Base-by-base conservation (phyloP, 2,797 vertebrate genomes). In the Myoxocephalus aenaeus region DNA sequence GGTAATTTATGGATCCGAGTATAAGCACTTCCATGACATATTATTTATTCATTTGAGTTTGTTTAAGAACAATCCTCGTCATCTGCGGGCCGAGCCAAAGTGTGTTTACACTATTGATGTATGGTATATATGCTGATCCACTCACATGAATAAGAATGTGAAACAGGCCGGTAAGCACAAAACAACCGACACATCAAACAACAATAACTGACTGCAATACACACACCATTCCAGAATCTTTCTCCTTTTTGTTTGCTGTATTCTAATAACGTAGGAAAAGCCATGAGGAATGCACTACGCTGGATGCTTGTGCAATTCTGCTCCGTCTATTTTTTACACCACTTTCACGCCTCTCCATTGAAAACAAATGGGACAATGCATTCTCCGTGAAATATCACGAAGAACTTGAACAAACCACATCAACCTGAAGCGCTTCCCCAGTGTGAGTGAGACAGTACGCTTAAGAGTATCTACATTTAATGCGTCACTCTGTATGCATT, bases 11-110 rank as follows among this genome's bases (percentile, higher is more conserved):
- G 87, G 83, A 92, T 90, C 88, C 66, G 79, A 82, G 81, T 65
- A 77, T 77, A 76, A 82, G 81, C 82, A 62, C 80, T 84, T 89
- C 73, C 73, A 76, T 64, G 77, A 87, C 84, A 85, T 90, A 91
- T 93, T 91, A 91, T 91, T 89, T 91, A 92, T 92, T 93, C 81
- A 93, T 91, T 90, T 80, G 72, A 88, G 89, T 91, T 92, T 93
- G 89, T 92, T 93, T 92, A 93, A 89, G 85, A 92, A 85, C 70
- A 83, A 81, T 79, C 83, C 81, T 87, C 75, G 78, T 86, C 84
- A 73, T 85, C 71, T 86, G 83, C 75, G 46, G 84, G 78, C 71
- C 64, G 68, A 87, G 79, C 77, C 75, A 86, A 86, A 84, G 78
- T 81, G 79, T 92, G 91, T 94, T 94, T 92, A 92, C 89, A 88